A percentile compares a stretch with the other conserved stretches of the same genome.
phyloP scores from a whole-genome alignment of 1,140 invertebrate genomes.

The Drosophila arawakana region DNA sequence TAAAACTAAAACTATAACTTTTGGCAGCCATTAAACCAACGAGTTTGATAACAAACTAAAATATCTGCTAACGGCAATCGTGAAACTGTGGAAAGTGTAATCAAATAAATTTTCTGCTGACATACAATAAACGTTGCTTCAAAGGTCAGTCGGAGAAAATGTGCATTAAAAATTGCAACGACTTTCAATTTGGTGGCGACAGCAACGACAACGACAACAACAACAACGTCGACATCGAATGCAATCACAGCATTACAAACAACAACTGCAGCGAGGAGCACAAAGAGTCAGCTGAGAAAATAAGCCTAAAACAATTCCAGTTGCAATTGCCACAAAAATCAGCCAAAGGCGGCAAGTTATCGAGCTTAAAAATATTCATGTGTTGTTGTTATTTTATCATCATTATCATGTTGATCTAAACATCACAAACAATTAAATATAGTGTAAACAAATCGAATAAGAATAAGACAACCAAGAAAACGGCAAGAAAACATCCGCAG shows the following conservation, averaged over 20 bases:
- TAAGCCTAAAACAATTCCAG: constrained; percentile 40
- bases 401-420: constrained; percentile 65
- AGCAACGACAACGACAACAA: constrained; percentile 25
- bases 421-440: neutral
- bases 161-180: constrained; percentile 71
- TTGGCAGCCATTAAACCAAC: constrained; percentile 54
- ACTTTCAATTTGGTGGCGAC: constrained; percentile 55
- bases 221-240: constrained; percentile 26
- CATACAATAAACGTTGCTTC: constrained; percentile 32
- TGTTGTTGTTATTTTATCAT: constrained; percentile 75
- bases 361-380: constrained; percentile 71
- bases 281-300: constrained; percentile 43
- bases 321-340: constrained; percentile 60
- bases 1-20: constrained; percentile 30
- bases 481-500: constrained; percentile 23
- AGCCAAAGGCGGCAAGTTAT: constrained; percentile 50
- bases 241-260: constrained; percentile 19
- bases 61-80: constrained; percentile 37
- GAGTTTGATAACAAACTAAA: constrained; percentile 65
- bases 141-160: constrained; percentile 66
- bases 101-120: constrained; percentile 68
- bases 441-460: constrained; percentile 23
- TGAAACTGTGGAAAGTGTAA: constrained; percentile 66
- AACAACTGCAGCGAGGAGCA: constrained; percentile 25
- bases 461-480: constrained; percentile 25